Conservation (phyloP, 2,888 invertebrate species). For the Ectobius pallidus region DNA sequence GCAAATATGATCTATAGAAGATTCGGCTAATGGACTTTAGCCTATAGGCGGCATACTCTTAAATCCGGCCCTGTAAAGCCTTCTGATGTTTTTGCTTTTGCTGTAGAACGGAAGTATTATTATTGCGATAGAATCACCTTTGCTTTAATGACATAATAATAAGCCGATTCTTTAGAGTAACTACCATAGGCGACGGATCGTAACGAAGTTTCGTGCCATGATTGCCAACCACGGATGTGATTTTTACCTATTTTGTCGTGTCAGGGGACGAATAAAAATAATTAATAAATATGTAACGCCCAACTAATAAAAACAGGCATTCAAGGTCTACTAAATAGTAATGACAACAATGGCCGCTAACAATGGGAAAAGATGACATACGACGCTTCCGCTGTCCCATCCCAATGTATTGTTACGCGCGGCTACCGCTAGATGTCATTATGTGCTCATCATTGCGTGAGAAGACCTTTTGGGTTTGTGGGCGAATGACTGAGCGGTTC, state of each 20-base stretch:
- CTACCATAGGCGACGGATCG: constrained; percentile 2
- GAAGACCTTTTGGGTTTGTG: constrained; percentile 31
- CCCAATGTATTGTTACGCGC: constrained; percentile 35
- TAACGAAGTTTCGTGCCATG: constrained; percentile 6
- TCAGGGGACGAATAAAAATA: constrained; percentile 16
- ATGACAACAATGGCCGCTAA: constrained; percentile 22
- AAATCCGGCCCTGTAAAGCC: no score
- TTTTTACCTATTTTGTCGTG: constrained; percentile 27
- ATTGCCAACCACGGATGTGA: constrained; percentile 5
- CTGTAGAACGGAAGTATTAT: constrained; percentile 20
- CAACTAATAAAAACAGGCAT: constrained; percentile 29
- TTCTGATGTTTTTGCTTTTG: no score
- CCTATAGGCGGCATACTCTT: no score
- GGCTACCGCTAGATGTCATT: constrained; percentile 41
- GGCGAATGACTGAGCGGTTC: constrained; percentile 25
- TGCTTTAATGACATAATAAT: constrained; percentile 23
- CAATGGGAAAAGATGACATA: constrained; percentile 33
- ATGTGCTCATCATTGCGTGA: constrained; percentile 37
- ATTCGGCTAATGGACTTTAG: no score
- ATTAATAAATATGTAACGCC: constrained; percentile 23
- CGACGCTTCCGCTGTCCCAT: no score
- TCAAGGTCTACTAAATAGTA: constrained; percentile 37
- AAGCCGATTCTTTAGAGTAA: background rate
- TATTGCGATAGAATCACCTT: background rate
- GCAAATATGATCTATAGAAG: no score